These are phyloP conservation scores for Endomychus coccineus DNA, from an alignment of 2,888 invertebrate species.

Conservation along the genomic window DNA sequence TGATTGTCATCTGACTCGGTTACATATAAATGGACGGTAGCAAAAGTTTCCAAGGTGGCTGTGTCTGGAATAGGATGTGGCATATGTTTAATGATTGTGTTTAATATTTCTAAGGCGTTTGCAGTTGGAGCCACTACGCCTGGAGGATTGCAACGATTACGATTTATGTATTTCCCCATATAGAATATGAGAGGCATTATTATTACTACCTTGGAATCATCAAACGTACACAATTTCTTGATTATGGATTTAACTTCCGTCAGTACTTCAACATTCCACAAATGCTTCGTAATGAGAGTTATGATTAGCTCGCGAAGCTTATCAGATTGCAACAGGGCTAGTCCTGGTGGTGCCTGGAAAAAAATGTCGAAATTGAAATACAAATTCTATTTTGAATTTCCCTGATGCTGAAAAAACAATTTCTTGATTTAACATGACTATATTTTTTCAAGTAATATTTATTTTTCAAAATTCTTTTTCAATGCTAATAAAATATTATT, in stretches of 20 bases:
- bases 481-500: too few relatives aligned
- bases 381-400: too few relatives aligned
- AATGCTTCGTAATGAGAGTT: too few relatives aligned
- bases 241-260: conserved; percentile 24
- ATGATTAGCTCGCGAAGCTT: too few relatives aligned
- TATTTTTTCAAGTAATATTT: too few relatives aligned
- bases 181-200: conserved; percentile 22
- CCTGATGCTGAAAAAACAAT: too few relatives aligned
- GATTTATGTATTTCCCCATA: conserved; percentile 20
- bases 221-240: conserved; percentile 19
- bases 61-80: conserved; percentile 20
- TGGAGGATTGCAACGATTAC: conserved; percentile 17
- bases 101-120: conserved; percentile 24
- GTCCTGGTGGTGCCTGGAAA: too few relatives aligned
- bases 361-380: too few relatives aligned
- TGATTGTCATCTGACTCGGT: conserved; percentile 14
- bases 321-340: too few relatives aligned
- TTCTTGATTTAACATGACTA: too few relatives aligned
- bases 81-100: conserved; percentile 20
- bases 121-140: conserved; percentile 17
- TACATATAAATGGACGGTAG: conserved; percentile 16
- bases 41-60: conserved; percentile 22
- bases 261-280: conserved; percentile 18
- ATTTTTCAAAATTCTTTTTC: too few relatives aligned
- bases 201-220: conserved; percentile 18